Base-by-base conservation (phyloP, 1,140 invertebrate genomes). In the Apocrypta bakeri region DNA sequence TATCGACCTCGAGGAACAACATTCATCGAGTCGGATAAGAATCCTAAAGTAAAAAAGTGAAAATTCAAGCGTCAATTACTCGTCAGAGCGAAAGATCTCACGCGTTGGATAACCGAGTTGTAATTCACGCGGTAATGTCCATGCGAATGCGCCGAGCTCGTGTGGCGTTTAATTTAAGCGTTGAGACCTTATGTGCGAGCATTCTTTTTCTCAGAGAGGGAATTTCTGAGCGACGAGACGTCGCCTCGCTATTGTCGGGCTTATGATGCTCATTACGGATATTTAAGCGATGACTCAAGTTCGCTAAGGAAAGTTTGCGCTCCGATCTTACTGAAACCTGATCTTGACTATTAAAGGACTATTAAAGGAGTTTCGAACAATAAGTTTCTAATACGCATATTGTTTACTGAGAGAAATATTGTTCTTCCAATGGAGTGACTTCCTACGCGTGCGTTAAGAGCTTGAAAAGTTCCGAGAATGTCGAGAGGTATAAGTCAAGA, bases 41-140 rank as follows among this genome's bases (percentile, higher is more conserved):
- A n/a, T n/a, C n/a, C n/a, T n/a, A n/a, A n/a, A n/a, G n/a, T n/a
- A n/a, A n/a, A n/a, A n/a, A n/a, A n/a, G n/a, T n/a, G n/a, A n/a
- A n/a, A n/a, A n/a, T n/a, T n/a, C n/a, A 25, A 48, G 1, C 0
- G 14, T 3, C 14, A 14, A 27, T 12, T 2, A 66, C 48, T 77
- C 74, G 75, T 83, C 73, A 83, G 61, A 40, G 37, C 8, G 25
- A 63, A 66, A 66, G 27, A 29, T 11, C 63, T 25, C 63, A 24
- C 61, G 25, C 69, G 64, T 21, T 14, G 9, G 81, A 72, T 79
- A 79, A 83, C 68, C 27, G 24, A 33, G 69, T 83, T 79, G 78
- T 75, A 79, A 83, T 75, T 79, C 12, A 21, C 7, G 25, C 61
- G 40, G 24, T 79, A 79, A 79, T 79, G 71, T 56, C 76, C 42